Evolutionary conservation across 2,888 invertebrate species (phyloP).

Genomic region (Papilio protenor): DNA sequence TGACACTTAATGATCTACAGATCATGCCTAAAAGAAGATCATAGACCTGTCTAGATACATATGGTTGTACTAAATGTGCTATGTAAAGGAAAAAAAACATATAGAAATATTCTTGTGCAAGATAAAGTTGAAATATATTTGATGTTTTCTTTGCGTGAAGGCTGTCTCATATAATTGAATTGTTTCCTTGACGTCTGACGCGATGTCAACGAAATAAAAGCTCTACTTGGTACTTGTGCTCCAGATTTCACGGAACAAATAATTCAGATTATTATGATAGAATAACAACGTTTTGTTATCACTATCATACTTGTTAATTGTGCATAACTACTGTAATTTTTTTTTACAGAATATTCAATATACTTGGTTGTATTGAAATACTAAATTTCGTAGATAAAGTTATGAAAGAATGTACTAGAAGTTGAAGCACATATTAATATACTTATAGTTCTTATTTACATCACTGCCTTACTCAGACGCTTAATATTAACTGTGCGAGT

Average conservation of each 20-base stretch:
- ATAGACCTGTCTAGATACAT: background rate
- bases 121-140: constrained; percentile 22
- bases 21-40: background rate
- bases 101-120: constrained; percentile 13
- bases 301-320: background rate
- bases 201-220: constrained; percentile 30
- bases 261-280: background rate
- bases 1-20: background rate
- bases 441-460: background rate
- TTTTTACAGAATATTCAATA: constrained; percentile 23
- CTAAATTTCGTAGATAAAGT: constrained; percentile 20
- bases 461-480: background rate
- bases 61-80: background rate
- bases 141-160: constrained; percentile 26
- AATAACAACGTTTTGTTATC: background rate
- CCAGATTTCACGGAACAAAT: constrained; percentile 17
- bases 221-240: constrained; percentile 2
- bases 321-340: background rate
- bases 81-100: background rate
- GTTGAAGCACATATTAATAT: background rate
- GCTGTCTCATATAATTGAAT: constrained; percentile 33
- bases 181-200: constrained; percentile 27
- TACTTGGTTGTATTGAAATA: constrained; percentile 10
- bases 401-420: background rate
- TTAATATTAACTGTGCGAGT: background rate